Evolutionary conservation across 1,140 invertebrate genomes (phyloP).

Genomic region (Lasioglossum albipes): DNA sequence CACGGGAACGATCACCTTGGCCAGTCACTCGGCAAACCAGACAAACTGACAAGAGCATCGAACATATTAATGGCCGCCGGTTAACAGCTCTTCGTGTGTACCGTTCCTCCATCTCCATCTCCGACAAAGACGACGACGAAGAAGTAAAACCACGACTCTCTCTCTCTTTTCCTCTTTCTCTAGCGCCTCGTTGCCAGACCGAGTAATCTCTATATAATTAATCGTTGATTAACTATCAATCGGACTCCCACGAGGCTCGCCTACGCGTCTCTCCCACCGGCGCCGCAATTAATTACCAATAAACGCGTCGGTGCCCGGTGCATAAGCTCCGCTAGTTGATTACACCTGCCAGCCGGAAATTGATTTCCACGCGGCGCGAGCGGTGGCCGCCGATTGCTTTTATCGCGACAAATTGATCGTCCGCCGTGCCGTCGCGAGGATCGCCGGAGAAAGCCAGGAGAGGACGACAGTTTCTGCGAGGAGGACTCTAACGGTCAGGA

Average conservation of each 20-base stretch:
- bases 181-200: too few relatives aligned
- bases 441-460: too few relatives aligned
- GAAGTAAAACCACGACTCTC: neutral
- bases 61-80: slow-evolving; percentile 23
- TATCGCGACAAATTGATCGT: slow-evolving; percentile 16
- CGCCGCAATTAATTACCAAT: slow-evolving; percentile 35
- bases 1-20: neutral
- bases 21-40: neutral
- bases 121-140: slow-evolving; percentile 8
- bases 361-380: slow-evolving; percentile 10
- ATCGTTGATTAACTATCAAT: slow-evolving; percentile 18
- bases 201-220: slow-evolving; percentile 13
- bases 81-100: neutral
- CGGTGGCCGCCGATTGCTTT: neutral
- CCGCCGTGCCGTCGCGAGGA: too few relatives aligned
- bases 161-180: too few relatives aligned
- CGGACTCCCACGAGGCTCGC: slow-evolving; percentile 7
- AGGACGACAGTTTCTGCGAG: too few relatives aligned
- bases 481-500: neutral
- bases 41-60: neutral
- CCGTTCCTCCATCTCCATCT: too few relatives aligned
- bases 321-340: slow-evolving; percentile 8
- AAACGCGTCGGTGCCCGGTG: slow-evolving; percentile 14
- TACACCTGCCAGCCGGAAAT: slow-evolving; percentile 18
- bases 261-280: neutral